A percentile compares a stretch with the other conserved stretches of the same genome.
Conservation (phyloP, 1,140 invertebrate species). For the Mactra quadrangularis region DNA sequence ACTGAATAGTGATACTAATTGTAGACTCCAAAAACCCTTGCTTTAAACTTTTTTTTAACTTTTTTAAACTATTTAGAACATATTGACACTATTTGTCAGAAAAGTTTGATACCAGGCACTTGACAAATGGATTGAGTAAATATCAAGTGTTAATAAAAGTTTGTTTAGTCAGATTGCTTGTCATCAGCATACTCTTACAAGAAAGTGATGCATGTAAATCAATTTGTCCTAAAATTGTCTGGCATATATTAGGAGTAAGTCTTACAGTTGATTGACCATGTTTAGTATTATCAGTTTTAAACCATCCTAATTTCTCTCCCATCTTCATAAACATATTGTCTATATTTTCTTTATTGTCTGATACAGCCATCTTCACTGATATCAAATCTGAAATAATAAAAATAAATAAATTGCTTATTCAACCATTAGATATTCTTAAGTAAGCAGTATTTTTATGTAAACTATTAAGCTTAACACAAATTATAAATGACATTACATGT, state of each 20-base stretch:
- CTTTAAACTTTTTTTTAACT: too few species aligned
- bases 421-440: too few species aligned
- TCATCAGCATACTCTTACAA: background rate
- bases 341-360: slow-evolving; percentile 4
- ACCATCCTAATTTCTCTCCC: slow-evolving; percentile 58
- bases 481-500: too few species aligned
- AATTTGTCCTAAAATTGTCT: background rate
- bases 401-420: too few species aligned
- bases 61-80: too few species aligned
- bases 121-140: background rate
- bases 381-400: too few species aligned
- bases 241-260: background rate
- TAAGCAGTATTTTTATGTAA: too few species aligned
- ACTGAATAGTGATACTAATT: too few species aligned
- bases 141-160: background rate
- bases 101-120: background rate
- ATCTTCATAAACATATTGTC: slow-evolving; percentile 52
- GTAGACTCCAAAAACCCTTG: too few species aligned
- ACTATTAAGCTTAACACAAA: too few species aligned
- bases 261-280: slow-evolving; percentile 29
- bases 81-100: too few species aligned
- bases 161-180: background rate
- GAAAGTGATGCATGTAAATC: background rate
- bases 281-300: slow-evolving; percentile 13
- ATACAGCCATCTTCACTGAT: background rate